phyloP scores from a whole-genome alignment of 1,140 invertebrate genomes.

The Pseudomyrmex dendroicus region DNA sequence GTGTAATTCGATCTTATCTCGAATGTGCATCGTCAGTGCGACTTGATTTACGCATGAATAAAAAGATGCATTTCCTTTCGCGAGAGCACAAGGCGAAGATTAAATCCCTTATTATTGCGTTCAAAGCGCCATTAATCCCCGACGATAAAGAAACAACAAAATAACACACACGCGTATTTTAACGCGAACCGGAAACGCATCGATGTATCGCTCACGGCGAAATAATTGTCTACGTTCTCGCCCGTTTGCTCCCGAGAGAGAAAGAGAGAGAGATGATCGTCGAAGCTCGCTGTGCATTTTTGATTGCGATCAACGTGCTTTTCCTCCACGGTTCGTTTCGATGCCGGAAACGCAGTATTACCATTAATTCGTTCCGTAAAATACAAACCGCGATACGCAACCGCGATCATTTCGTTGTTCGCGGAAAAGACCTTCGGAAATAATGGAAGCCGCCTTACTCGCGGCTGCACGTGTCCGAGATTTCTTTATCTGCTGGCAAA shows the following conservation, averaged over 20 bases:
- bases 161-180: constrained; percentile 2
- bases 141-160: constrained; percentile 11
- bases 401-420: constrained; percentile 26
- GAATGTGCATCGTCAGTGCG: background rate
- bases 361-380: constrained; percentile 53
- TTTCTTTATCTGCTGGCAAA: constrained; percentile 9
- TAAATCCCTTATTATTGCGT: constrained; percentile 34
- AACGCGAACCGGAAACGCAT: constrained; percentile 31
- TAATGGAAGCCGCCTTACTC: constrained; percentile 33
- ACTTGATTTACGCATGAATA: constrained; percentile 35
- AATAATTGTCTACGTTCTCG: constrained; percentile 33
- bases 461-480: background rate
- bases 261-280: background rate
- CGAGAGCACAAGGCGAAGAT: constrained; percentile 4
- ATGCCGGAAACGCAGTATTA: constrained; percentile 44
- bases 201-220: constrained; percentile 14
- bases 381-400: constrained; percentile 8
- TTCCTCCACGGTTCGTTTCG: constrained; percentile 5
- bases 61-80: constrained; percentile 44
- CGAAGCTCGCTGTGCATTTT: constrained; percentile 19
- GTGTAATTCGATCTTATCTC: background rate
- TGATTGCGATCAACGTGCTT: constrained; percentile 34
- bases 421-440: constrained; percentile 52
- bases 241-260: constrained; percentile 20
- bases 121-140: constrained; percentile 36